phyloP scores from a whole-genome alignment of 1,140 invertebrate species.

The Aethina tumida region DNA sequence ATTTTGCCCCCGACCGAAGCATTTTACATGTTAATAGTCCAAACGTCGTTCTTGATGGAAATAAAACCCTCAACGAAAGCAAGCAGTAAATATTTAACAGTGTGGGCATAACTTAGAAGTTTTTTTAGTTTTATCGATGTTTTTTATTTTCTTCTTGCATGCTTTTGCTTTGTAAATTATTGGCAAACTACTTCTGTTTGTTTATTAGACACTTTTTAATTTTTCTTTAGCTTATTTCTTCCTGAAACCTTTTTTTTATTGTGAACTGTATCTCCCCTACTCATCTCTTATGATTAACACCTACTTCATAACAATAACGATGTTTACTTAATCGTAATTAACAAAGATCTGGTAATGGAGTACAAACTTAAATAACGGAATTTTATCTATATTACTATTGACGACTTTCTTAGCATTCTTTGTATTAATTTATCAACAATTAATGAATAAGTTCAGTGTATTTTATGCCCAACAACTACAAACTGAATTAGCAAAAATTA shows the following conservation, averaged over 20 bases:
- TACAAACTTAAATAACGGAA: too few relatives aligned
- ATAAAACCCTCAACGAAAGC: not conserved
- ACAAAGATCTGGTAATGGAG: not conserved
- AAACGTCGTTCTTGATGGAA: not conserved
- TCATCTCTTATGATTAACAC: too few relatives aligned
- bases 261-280: too few relatives aligned
- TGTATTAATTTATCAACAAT: too few relatives aligned
- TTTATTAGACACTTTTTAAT: not conserved
- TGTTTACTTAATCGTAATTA: too few relatives aligned
- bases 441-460: not conserved
- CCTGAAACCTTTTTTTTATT: not conserved
- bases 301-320: too few relatives aligned
- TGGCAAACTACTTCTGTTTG: not conserved
- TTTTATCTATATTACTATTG: too few relatives aligned
- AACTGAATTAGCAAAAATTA: not conserved
- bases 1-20: constrained; percentile 43
- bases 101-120: constrained; percentile 31
- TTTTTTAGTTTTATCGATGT: constrained; percentile 46
- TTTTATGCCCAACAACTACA: not conserved
- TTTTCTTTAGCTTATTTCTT: constrained; percentile 3
- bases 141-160: constrained; percentile 7
- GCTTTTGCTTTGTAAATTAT: constrained; percentile 1
- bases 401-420: too few relatives aligned
- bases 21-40: not conserved
- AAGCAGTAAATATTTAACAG: constrained; percentile 15